These are phyloP conservation scores for Polyodon spathula DNA, from an alignment of 2,113 vertebrate genomes.

Conservation along the genomic window DNA sequence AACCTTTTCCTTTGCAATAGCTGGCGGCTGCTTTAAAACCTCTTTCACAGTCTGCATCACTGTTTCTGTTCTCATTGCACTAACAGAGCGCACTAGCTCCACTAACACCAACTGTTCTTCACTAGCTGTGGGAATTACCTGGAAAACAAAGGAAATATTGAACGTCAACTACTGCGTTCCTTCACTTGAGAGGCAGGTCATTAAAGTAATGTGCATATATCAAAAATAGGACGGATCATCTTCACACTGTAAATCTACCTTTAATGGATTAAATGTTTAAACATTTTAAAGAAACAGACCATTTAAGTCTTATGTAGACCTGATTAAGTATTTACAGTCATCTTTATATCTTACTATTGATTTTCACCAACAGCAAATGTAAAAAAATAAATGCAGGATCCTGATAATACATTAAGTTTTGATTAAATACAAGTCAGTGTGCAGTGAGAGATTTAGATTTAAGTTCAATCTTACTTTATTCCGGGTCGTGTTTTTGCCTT, in stretches of 20 bases:
- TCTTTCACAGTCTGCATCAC: slow-evolving; percentile 98
- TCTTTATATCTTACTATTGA: too few species aligned
- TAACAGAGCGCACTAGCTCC: slow-evolving; percentile 90
- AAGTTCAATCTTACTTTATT: slow-evolving; percentile 64
- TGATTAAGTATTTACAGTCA: too few species aligned
- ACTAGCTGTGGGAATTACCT: slow-evolving; percentile 91
- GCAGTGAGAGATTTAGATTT: not conserved
- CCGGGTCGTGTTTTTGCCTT: slow-evolving; percentile 65
- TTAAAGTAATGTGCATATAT: too few species aligned
- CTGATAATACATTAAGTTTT: too few species aligned
- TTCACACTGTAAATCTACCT: too few species aligned
- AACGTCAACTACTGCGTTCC: not conserved
- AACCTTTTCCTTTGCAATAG: slow-evolving; percentile 93
- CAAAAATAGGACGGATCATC: too few species aligned
- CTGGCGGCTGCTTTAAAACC: slow-evolving; percentile 92
- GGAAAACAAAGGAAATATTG: slow-evolving; percentile 10
- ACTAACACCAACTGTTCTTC: slow-evolving; percentile 92
- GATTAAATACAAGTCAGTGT: not conserved
- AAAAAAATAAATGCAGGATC: too few species aligned
- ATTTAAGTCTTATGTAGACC: too few species aligned
- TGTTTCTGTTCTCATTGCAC: slow-evolving; percentile 91
- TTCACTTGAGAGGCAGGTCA: too few species aligned
- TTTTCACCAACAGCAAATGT: too few species aligned
- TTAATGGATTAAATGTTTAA: too few species aligned
- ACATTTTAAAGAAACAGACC: too few species aligned